Percentiles rank a stretch among this genome's conserved stretches.
Evolutionary conservation across 2,797 vertebrate species (phyloP).

Genomic region (Urocyon cinereoargenteus): DNA sequence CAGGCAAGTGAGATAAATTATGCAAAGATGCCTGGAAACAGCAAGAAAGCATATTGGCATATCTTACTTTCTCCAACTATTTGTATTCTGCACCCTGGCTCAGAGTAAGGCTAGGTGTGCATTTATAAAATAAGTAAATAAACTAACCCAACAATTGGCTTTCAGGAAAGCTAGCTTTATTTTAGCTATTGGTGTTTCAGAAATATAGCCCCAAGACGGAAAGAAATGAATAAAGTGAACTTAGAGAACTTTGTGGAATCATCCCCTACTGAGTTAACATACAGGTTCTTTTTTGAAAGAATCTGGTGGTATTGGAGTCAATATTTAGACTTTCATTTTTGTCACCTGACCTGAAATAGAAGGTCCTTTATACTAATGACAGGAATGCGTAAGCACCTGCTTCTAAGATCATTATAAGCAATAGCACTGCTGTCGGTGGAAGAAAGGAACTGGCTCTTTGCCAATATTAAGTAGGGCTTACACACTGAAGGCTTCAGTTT

Average conservation of each 20-base stretch:
- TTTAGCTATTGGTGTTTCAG: background rate
- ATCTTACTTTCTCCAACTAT: constrained; percentile 3
- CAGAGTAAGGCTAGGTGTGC: background rate
- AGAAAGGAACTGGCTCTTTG: background rate
- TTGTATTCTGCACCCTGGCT: background rate
- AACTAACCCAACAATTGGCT: background rate
- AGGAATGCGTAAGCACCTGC: background rate
- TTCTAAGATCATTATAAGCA: constrained; percentile 8
- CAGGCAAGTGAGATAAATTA: background rate
- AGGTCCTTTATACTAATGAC: constrained; percentile 29
- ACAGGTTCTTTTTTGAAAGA: background rate
- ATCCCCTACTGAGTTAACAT: background rate
- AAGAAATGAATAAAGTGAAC: background rate
- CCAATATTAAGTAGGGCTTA: constrained; percentile 1
- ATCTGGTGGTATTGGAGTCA: background rate
- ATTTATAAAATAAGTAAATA: constrained; percentile 67
- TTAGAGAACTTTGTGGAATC: background rate
- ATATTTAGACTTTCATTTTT: constrained; percentile 38
- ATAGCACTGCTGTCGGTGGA: background rate
- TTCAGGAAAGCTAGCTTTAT: constrained; percentile 38
- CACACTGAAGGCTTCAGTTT: background rate
- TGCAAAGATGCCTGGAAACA: background rate
- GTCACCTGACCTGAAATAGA: constrained; percentile 49
- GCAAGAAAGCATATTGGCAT: background rate
- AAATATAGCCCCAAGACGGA: background rate